A percentile compares a stretch with the other conserved stretches of the same genome.
Conservation (phyloP, 1,140 invertebrate species). For the Tetragnatha versicolor region DNA sequence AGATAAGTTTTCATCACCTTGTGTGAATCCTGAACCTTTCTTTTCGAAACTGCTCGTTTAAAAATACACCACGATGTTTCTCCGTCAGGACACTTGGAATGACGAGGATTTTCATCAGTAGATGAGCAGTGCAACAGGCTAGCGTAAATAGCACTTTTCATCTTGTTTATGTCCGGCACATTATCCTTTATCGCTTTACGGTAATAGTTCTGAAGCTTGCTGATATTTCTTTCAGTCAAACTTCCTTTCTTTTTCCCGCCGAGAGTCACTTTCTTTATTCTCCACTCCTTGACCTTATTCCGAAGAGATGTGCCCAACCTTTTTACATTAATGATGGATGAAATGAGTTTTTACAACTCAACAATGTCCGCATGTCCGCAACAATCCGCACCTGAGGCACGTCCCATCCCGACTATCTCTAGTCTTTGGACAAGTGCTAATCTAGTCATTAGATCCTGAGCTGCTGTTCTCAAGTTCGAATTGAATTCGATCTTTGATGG, state of each 20-base stretch:
- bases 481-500: no score
- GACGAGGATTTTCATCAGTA: background rate
- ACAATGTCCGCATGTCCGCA: no score
- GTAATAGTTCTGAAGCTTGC: background rate
- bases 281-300: background rate
- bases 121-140: background rate
- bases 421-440: no score
- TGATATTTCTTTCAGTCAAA: background rate
- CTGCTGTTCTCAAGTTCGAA: no score
- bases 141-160: slow-evolving; percentile 32
- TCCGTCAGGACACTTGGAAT: slow-evolving; percentile 6
- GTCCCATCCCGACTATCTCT: no score
- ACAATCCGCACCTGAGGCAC: no score
- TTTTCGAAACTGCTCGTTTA: background rate
- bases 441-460: no score
- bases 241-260: background rate
- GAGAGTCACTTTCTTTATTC: background rate
- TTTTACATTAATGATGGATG: no score
- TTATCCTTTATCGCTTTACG: background rate
- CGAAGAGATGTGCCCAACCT: background rate
- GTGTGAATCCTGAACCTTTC: background rate
- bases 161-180: background rate
- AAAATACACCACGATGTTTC: slow-evolving; percentile 21
- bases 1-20: background rate
- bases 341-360: no score